Conservation (phyloP, 2,797 vertebrate species). For the Poecilia picta region DNA sequence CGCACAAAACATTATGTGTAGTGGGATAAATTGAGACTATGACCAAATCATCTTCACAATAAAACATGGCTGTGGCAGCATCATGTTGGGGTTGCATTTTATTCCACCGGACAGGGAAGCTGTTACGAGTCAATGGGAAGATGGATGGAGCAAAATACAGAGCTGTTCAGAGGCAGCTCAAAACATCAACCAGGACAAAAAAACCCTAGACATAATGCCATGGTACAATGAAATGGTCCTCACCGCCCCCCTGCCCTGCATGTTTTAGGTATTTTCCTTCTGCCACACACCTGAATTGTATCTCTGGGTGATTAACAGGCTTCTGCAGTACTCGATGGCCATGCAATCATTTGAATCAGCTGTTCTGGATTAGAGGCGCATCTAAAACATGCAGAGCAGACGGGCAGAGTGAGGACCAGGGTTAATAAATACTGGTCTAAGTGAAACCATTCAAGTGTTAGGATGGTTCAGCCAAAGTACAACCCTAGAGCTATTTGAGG, state of each 20-base stretch:
- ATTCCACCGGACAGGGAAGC: neutral
- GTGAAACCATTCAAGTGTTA: neutral
- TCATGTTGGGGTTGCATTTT: neutral
- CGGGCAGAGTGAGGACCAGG: no score
- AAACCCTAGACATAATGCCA: neutral
- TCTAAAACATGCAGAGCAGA: no score
- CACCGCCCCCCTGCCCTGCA: no score
- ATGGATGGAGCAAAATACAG: neutral
- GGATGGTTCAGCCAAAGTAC: neutral
- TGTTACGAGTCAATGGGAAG: neutral
- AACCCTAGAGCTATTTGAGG: neutral
- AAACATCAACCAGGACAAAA: neutral
- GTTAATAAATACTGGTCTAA: neutral
- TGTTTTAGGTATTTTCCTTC: no score
- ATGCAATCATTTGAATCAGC: no score
- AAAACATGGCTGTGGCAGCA: neutral
- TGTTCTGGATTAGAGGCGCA: no score
- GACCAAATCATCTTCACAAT: neutral
- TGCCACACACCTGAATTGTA: no score
- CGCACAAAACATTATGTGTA: neutral
- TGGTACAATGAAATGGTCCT: neutral
- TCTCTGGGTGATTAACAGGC: no score
- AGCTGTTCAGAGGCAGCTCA: neutral
- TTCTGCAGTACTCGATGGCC: no score
- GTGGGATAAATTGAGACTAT: neutral